Percentiles rank a stretch among this genome's conserved stretches.
Evolutionary conservation across 1,140 invertebrate species (phyloP).

Genomic region (Batillaria attramentaria): DNA sequence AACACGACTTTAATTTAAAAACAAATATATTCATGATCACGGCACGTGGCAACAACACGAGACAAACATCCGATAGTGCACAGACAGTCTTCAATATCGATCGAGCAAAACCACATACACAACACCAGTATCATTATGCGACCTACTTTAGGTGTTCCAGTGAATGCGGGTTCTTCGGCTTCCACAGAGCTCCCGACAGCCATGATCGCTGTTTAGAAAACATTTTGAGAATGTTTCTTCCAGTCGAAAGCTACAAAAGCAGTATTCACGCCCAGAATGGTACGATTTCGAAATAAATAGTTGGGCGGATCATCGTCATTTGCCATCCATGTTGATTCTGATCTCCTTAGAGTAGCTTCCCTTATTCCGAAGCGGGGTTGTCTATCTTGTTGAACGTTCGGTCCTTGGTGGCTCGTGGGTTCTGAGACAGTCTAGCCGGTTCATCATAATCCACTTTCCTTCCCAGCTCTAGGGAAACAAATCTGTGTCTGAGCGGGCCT

Average conservation of each 20-base stretch:
- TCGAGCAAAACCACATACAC: neutral
- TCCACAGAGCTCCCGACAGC: conserved; percentile 82
- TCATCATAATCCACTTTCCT: neutral
- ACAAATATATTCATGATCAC: too few relatives aligned
- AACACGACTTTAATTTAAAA: too few relatives aligned
- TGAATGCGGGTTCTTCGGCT: conserved; percentile 96
- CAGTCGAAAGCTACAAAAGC: too few relatives aligned
- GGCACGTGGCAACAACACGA: too few relatives aligned
- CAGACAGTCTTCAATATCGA: too few relatives aligned
- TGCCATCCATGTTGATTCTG: conserved; percentile 26
- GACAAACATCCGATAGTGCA: too few relatives aligned
- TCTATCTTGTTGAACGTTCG: neutral
- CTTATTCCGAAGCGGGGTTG: neutral
- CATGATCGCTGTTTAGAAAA: conserved; percentile 71
- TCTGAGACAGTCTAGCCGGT: neutral
- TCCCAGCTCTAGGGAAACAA: neutral
- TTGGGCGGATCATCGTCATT: conserved; percentile 11
- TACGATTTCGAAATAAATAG: too few relatives aligned
- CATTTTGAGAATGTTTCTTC: too few relatives aligned
- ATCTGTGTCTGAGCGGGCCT: neutral
- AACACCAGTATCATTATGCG: conserved; percentile 6
- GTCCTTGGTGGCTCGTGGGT: neutral
- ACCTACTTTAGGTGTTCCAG: conserved; percentile 93
- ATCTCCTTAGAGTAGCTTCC: conserved; percentile 5
- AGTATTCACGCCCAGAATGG: too few relatives aligned